Percentiles rank a stretch among this genome's conserved stretches.
Evolutionary conservation across 1,140 invertebrate genomes (phyloP).

Genomic region (Bombus picipes): DNA sequence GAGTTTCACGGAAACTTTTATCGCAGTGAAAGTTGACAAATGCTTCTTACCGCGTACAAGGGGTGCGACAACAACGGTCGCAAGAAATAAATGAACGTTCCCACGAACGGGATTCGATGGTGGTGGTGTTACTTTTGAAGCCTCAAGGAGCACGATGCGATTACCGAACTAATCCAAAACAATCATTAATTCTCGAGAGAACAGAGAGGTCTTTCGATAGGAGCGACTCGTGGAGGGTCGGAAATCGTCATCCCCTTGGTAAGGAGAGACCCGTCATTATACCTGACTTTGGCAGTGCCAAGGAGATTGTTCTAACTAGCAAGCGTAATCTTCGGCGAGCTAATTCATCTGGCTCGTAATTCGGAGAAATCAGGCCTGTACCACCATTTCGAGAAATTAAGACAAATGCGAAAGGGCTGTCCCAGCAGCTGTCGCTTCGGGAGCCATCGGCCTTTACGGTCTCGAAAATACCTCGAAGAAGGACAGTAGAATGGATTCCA

Average conservation of each 20-base stretch:
- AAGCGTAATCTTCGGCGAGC: conserved; percentile 34
- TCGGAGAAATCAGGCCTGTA: conserved; percentile 31
- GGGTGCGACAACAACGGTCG: background rate
- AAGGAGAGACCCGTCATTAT: conserved; percentile 8
- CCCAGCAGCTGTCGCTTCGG: conserved; percentile 31
- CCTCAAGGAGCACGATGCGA: conserved; percentile 11
- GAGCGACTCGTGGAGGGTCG: conserved; percentile 2
- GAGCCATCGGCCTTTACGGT: background rate
- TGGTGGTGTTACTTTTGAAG: conserved; percentile 12
- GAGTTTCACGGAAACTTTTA: background rate
- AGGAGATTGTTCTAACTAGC: conserved; percentile 34
- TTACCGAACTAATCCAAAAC: conserved; percentile 45
- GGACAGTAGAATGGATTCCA: conserved; percentile 42
- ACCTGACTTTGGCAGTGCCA: conserved; percentile 13
- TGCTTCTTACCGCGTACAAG: background rate
- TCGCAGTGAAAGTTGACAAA: conserved; percentile 21
- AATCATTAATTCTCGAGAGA: conserved; percentile 45
- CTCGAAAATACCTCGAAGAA: conserved; percentile 39
- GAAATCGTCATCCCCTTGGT: conserved; percentile 8
- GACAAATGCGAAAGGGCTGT: conserved; percentile 54
- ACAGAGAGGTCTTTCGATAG: conserved; percentile 19
- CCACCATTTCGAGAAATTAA: conserved; percentile 35
- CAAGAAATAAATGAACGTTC: conserved; percentile 36
- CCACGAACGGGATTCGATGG: background rate
- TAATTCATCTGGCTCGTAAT: conserved; percentile 43